These are phyloP conservation scores for Scaptomyza pallida DNA, from an alignment of 1,140 invertebrate genomes.

Conservation along the genomic window DNA sequence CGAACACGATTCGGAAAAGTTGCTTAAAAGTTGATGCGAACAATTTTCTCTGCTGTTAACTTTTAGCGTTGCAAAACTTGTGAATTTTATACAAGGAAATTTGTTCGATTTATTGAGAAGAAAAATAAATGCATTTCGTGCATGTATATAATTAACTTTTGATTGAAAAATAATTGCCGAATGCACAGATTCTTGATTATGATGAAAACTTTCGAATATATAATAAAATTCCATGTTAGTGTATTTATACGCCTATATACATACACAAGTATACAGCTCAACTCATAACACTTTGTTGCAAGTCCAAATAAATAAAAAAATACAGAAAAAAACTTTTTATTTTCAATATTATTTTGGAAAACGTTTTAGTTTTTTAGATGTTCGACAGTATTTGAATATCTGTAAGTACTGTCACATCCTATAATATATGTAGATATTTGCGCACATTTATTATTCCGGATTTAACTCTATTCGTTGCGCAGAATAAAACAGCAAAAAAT, in stretches of 20 bases:
- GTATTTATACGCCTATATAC: too few relatives aligned
- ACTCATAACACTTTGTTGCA: too few relatives aligned
- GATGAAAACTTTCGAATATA: too few relatives aligned
- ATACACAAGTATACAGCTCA: too few relatives aligned
- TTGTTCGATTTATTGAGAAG: background rate
- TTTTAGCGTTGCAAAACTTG: constrained; percentile 8
- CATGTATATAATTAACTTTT: background rate
- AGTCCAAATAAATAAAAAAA: too few relatives aligned
- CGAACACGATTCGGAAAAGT: constrained; percentile 6
- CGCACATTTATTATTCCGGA: background rate
- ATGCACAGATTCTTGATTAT: background rate
- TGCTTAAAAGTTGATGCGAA: constrained; percentile 7
- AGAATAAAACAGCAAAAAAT: constrained; percentile 8
- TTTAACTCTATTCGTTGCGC: background rate
- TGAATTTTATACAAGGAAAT: background rate
- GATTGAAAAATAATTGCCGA: background rate
- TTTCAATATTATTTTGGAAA: too few relatives aligned
- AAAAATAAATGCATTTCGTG: background rate
- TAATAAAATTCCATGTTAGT: too few relatives aligned
- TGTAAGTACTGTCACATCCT: background rate
- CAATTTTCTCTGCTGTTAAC: constrained; percentile 14
- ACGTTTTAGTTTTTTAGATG: too few relatives aligned
- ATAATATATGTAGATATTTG: background rate
- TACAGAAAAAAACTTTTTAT: too few relatives aligned
- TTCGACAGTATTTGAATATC: background rate